These are phyloP conservation scores for Seira sanloemensis DNA, from an alignment of 2,888 invertebrate species.

Conservation along the genomic window DNA sequence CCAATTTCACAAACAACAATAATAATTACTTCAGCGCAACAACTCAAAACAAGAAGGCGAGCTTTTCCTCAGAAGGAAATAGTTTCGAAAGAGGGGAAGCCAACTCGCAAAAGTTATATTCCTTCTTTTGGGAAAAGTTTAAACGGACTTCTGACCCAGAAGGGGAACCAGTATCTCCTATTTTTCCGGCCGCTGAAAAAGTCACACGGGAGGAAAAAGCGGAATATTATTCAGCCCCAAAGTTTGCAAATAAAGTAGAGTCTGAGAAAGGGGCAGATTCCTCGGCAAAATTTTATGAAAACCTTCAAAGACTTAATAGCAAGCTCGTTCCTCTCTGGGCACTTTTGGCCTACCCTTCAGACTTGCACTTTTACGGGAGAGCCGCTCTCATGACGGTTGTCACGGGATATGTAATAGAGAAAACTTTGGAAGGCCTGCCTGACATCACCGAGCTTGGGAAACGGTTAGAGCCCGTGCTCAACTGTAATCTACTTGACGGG, in stretches of 20 bases:
- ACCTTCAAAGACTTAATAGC: conserved; percentile 45
- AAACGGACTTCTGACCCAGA: conserved; percentile 44
- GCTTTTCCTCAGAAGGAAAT: conserved; percentile 27
- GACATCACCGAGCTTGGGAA: conserved; percentile 53
- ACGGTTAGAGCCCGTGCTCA: conserved; percentile 32
- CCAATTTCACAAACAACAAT: conserved; percentile 44
- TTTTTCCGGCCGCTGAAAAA: not conserved
- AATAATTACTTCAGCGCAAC: conserved; percentile 52
- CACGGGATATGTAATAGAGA: conserved; percentile 61
- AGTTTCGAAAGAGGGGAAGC: conserved; percentile 32
- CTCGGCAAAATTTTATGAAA: conserved; percentile 47
- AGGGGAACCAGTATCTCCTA: conserved; percentile 12
- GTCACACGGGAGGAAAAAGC: not conserved
- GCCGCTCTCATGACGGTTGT: conserved; percentile 65
- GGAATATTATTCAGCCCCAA: not conserved
- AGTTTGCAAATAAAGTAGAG: not conserved
- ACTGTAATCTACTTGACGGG: conserved; percentile 59
- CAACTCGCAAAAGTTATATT: conserved; percentile 41
- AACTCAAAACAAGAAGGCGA: conserved; percentile 6
- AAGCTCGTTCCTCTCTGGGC: conserved; percentile 57
- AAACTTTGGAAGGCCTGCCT: conserved; percentile 58
- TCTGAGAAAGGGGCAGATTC: not conserved
- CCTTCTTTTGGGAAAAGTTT: conserved; percentile 57
- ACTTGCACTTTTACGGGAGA: conserved; percentile 64
- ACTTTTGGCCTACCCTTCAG: conserved; percentile 64